phyloP scores from a whole-genome alignment of 2,888 invertebrate genomes.

The Steromphala cineraria region DNA sequence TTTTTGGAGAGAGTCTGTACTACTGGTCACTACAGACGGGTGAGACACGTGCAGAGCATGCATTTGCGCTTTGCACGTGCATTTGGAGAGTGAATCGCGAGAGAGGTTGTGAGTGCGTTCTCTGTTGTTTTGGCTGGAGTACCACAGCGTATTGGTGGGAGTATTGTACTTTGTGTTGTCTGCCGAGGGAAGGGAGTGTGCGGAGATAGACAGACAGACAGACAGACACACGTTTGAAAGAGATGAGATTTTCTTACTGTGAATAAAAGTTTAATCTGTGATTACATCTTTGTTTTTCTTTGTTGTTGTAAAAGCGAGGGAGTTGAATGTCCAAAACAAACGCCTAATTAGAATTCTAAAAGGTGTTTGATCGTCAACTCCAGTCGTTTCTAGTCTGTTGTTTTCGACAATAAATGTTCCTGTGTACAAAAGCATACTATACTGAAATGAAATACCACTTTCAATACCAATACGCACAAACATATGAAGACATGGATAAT shows the following conservation, averaged over 20 bases:
- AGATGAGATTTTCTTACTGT: conserved; percentile 19
- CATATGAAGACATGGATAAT: too few species aligned
- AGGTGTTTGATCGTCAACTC: too few species aligned
- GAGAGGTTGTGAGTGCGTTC: conserved; percentile 13
- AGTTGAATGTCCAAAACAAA: too few species aligned
- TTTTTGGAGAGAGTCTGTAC: conserved; percentile 18
- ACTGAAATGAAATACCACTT: too few species aligned
- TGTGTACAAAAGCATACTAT: too few species aligned
- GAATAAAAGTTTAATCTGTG: conserved; percentile 21
- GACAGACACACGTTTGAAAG: conserved; percentile 14
- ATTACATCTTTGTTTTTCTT: background rate
- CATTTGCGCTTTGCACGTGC: conserved; percentile 1
- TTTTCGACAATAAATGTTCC: too few species aligned
- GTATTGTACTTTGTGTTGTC: background rate
- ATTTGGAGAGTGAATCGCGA: conserved; percentile 11
- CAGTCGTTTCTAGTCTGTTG: too few species aligned
- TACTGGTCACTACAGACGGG: background rate
- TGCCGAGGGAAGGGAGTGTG: background rate
- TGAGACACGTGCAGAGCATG: background rate
- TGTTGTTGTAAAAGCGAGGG: too few species aligned
- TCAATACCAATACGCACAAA: too few species aligned
- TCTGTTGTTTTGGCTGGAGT: background rate
- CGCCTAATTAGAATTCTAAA: too few species aligned
- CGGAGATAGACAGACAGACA: conserved; percentile 10
- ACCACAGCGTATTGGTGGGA: too few species aligned